Evolutionary conservation across 2,113 vertebrate species (phyloP).

Genomic region (Cyphomyrus discorhynchus): DNA sequence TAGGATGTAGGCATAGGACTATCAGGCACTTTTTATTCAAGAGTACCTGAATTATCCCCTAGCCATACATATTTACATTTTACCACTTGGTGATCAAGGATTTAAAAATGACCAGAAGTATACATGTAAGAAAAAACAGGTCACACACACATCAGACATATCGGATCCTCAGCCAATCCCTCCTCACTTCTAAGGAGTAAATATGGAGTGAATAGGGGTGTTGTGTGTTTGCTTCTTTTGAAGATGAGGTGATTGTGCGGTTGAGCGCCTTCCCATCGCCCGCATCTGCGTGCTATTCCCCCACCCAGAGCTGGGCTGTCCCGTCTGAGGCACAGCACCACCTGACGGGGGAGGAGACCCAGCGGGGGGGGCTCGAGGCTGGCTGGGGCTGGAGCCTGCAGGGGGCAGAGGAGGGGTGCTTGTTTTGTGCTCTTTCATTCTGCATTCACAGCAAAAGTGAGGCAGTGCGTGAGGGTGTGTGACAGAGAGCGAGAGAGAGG

Average conservation of each 20-base stretch:
- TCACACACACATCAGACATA: background rate
- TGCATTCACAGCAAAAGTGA: slow-evolving; percentile 6
- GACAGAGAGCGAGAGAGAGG: slow-evolving; percentile 25
- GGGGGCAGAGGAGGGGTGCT: slow-evolving; percentile 34
- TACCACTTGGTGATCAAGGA: background rate
- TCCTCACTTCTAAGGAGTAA: background rate
- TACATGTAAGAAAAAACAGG: background rate
- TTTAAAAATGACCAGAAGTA: background rate
- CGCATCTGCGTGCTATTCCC: background rate
- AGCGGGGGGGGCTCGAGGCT: background rate
- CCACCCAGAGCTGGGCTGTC: slow-evolving; percentile 2
- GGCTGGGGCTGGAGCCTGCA: slow-evolving; percentile 15
- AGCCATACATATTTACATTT: background rate
- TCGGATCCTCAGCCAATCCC: background rate
- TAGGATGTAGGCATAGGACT: background rate
- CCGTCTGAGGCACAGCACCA: slow-evolving; percentile 19
- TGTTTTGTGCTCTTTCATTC: slow-evolving; percentile 13
- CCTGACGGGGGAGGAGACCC: slow-evolving; percentile 22
- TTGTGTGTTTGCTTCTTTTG: background rate
- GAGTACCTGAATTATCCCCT: no score
- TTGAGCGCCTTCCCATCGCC: background rate
- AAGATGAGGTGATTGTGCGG: background rate
- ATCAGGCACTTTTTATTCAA: background rate
- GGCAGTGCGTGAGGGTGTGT: slow-evolving; percentile 23
- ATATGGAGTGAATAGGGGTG: background rate